These are phyloP conservation scores for Drosophila anceps DNA, from an alignment of 2,888 invertebrate genomes.

Conservation along the genomic window DNA sequence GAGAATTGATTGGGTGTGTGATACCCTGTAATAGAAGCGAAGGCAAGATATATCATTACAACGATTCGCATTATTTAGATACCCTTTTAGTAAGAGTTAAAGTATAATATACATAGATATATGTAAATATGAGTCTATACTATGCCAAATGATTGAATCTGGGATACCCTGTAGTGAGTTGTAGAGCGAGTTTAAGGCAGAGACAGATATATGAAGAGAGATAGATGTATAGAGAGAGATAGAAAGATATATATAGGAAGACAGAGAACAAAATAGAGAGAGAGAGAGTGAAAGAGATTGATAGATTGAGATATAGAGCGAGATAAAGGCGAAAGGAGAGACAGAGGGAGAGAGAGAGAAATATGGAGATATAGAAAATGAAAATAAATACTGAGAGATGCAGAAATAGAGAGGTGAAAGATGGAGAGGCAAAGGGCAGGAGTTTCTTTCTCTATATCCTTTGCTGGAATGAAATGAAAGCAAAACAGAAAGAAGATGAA, in stretches of 20 bases:
- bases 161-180: neutral
- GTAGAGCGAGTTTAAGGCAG: neutral
- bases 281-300: neutral
- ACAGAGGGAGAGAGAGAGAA: neutral
- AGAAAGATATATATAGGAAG: neutral
- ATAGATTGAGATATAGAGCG: neutral
- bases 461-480: too few relatives aligned
- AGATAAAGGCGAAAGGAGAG: neutral
- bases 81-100: too few relatives aligned
- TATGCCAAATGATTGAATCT: neutral
- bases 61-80: too few relatives aligned
- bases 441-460: too few relatives aligned
- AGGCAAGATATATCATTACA: too few relatives aligned
- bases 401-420: too few relatives aligned
- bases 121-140: too few relatives aligned
- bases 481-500: too few relatives aligned
- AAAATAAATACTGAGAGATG: too few relatives aligned
- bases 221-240: neutral
- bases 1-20: neutral
- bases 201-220: neutral
- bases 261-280: neutral
- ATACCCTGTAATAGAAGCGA: neutral
- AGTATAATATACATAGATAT: too few relatives aligned
- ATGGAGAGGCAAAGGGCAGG: too few relatives aligned
- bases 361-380: neutral